Evolutionary conservation across 2,888 invertebrate genomes (phyloP).

Genomic region (Barypeithes pellucidus): DNA sequence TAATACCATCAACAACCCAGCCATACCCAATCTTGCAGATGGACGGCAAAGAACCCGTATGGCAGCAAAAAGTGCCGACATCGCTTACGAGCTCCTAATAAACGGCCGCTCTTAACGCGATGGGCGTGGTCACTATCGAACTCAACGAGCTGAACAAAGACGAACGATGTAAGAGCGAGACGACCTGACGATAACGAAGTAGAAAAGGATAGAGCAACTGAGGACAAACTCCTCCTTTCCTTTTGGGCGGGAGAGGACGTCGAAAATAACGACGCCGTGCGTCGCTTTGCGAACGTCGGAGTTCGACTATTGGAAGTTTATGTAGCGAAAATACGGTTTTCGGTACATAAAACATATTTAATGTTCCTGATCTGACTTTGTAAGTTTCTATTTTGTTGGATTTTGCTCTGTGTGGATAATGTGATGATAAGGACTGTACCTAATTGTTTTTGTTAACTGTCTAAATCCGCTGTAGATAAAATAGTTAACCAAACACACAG

Average conservation of each 20-base stretch:
- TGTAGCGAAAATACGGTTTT: constrained; percentile 52
- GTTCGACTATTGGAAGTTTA: constrained; percentile 38
- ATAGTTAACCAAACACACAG: too few relatives aligned
- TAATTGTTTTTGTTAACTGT: not conserved
- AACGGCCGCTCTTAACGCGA: constrained; percentile 37
- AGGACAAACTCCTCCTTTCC: constrained; percentile 29
- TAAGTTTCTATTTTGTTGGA: constrained; percentile 51
- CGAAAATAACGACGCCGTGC: constrained; percentile 11
- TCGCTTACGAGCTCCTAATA: constrained; percentile 42
- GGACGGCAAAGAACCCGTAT: constrained; percentile 31
- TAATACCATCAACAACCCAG: constrained; percentile 26
- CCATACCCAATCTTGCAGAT: constrained; percentile 33
- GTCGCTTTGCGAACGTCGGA: constrained; percentile 34
- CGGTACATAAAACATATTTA: constrained; percentile 54
- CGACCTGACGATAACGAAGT: not conserved
- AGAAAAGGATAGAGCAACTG: constrained; percentile 17
- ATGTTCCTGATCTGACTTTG: constrained; percentile 52
- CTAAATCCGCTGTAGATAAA: too few relatives aligned
- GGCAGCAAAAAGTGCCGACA: constrained; percentile 49
- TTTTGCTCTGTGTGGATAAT: constrained; percentile 32
- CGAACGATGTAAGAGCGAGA: constrained; percentile 18
- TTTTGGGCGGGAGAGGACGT: constrained; percentile 19
- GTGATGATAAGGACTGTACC: constrained; percentile 11
- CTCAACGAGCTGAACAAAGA: constrained; percentile 32
- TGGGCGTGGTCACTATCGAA: constrained; percentile 32